These are phyloP conservation scores for Cryptotermes secundus DNA, from an alignment of 1,140 invertebrate species.

Conservation along the genomic window DNA sequence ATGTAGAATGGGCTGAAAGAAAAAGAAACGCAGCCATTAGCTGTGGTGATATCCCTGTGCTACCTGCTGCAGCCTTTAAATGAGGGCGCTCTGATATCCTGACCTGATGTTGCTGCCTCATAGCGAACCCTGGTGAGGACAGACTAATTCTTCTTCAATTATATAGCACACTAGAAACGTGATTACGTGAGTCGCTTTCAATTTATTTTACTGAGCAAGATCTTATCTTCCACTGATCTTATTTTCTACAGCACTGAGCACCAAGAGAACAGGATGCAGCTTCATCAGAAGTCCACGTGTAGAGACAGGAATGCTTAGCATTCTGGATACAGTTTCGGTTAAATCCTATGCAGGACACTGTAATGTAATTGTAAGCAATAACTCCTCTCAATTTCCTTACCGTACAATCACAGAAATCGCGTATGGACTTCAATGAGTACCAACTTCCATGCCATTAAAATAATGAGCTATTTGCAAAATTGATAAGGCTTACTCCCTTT, in stretches of 20 bases:
- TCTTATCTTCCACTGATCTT: background rate
- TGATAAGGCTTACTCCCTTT: too few species aligned
- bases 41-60: background rate
- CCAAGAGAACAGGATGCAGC: background rate
- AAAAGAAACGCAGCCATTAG: background rate
- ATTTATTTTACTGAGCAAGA: conserved; percentile 10
- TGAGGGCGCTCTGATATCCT: background rate
- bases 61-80: background rate
- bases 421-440: too few species aligned
- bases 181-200: background rate
- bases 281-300: too few species aligned
- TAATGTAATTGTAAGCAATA: too few species aligned
- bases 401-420: too few species aligned
- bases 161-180: background rate
- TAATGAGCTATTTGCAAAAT: too few species aligned
- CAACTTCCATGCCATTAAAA: too few species aligned
- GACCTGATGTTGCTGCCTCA: background rate
- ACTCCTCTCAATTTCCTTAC: too few species aligned
- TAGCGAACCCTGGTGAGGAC: background rate
- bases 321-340: too few species aligned
- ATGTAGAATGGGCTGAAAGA: background rate
- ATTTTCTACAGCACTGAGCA: background rate
- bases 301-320: too few species aligned
- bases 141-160: conserved; percentile 11
- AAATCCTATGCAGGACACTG: too few species aligned